Evolutionary conservation across 2,888 invertebrate genomes (phyloP).

Genomic region (Rhimphoctona megacephalus): DNA sequence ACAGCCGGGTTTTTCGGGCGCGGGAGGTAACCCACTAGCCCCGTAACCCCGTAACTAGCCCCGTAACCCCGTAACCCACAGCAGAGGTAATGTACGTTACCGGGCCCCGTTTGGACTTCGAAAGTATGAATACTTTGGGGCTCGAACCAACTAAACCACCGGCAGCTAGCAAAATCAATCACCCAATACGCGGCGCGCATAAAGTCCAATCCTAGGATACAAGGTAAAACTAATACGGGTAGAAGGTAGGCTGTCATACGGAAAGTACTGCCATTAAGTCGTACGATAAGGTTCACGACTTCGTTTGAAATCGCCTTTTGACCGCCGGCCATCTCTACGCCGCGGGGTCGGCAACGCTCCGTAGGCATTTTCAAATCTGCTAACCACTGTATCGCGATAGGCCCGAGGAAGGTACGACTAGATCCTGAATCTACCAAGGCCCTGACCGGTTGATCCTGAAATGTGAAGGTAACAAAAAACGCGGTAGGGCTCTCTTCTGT

Average conservation of each 20-base stretch:
- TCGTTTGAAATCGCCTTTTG: slow-evolving; percentile 14
- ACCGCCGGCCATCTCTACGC: slow-evolving; percentile 28
- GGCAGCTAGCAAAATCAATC: slow-evolving; percentile 17
- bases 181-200: slow-evolving; percentile 2
- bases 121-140: background rate
- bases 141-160: background rate
- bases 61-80: slow-evolving; percentile 7
- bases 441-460: background rate
- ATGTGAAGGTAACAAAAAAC: slow-evolving; percentile 10
- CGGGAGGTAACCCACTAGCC: no score
- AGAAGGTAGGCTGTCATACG: slow-evolving; percentile 14
- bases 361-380: slow-evolving; percentile 53
- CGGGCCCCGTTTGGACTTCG: background rate
- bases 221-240: slow-evolving; percentile 22
- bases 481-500: slow-evolving; percentile 10
- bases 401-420: background rate
- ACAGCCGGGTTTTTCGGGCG: slow-evolving; percentile 1
- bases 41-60: no score
- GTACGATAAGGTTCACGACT: background rate
- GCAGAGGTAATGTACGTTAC: background rate
- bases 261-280: background rate
- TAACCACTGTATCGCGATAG: slow-evolving; percentile 14
- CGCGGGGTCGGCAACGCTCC: slow-evolving; percentile 38
- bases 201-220: slow-evolving; percentile 43
- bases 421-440: background rate